These are phyloP conservation scores for Hyaena hyaena DNA, from an alignment of 2,113 vertebrate genomes.

Conservation along the genomic window DNA sequence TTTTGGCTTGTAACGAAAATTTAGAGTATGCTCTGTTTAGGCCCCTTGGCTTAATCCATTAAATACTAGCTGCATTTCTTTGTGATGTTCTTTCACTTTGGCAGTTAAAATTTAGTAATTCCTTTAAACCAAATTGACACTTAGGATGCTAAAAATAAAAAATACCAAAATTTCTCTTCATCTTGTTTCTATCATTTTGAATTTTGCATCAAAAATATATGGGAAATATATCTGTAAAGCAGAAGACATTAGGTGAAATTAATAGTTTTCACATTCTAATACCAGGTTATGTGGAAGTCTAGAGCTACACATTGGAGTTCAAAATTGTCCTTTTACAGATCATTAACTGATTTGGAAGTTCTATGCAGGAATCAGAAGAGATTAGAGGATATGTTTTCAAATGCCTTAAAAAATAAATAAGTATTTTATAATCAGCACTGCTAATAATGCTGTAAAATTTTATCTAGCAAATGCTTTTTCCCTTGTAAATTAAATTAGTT, in stretches of 20 bases:
- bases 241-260: constrained; percentile 59
- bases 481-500: constrained; percentile 52
- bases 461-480: constrained; percentile 33
- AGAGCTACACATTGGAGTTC: neutral
- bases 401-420: constrained; percentile 50
- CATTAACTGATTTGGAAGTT: constrained; percentile 33
- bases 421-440: constrained; percentile 20
- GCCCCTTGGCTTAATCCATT: neutral
- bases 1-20: neutral
- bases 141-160: constrained; percentile 49
- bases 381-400: constrained; percentile 52
- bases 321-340: neutral
- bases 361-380: constrained; percentile 14
- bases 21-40: neutral
- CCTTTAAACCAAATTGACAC: constrained; percentile 11
- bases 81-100: constrained; percentile 38
- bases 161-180: constrained; percentile 42
- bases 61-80: constrained; percentile 25
- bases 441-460: constrained; percentile 34
- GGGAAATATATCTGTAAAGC: constrained; percentile 56
- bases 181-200: constrained; percentile 52
- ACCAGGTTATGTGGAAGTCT: neutral
- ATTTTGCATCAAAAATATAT: constrained; percentile 47
- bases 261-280: constrained; percentile 51
- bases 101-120: constrained; percentile 10